phyloP scores from a whole-genome alignment of 2,797 vertebrate genomes.

The Masticophis lateralis region DNA sequence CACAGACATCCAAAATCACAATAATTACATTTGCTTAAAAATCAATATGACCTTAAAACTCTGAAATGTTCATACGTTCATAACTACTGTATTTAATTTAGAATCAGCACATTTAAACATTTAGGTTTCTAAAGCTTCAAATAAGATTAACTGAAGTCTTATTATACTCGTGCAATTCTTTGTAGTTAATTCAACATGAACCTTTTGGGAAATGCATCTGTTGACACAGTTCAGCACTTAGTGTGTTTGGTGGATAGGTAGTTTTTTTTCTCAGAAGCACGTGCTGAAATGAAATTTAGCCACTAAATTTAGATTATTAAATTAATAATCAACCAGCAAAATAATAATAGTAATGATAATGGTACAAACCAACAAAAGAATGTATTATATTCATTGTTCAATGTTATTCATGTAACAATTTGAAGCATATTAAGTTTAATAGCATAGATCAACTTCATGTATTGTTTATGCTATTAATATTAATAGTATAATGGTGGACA shows the following conservation, averaged over 20 bases:
- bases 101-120: conserved; percentile 47
- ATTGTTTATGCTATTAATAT: background rate
- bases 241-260: conserved; percentile 7
- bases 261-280: background rate
- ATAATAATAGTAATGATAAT: background rate
- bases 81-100: background rate
- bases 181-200: conserved; percentile 38
- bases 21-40: background rate
- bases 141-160: conserved; percentile 28
- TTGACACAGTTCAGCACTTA: conserved; percentile 48
- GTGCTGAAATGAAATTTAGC: conserved; percentile 39
- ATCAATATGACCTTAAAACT: background rate
- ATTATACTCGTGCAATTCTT: conserved; percentile 13
- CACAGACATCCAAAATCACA: background rate
- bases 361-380: background rate
- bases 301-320: background rate
- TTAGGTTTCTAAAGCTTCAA: background rate
- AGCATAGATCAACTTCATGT: background rate
- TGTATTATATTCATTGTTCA: background rate
- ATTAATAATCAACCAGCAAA: background rate
- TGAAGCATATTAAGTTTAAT: background rate
- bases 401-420: background rate
- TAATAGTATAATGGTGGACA: too few relatives aligned
- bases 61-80: background rate
- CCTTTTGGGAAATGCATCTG: conserved; percentile 24